Percentiles rank a stretch among this genome's conserved stretches.
Conservation (phyloP, 2,888 invertebrate species). For the Tridacna gigas region DNA sequence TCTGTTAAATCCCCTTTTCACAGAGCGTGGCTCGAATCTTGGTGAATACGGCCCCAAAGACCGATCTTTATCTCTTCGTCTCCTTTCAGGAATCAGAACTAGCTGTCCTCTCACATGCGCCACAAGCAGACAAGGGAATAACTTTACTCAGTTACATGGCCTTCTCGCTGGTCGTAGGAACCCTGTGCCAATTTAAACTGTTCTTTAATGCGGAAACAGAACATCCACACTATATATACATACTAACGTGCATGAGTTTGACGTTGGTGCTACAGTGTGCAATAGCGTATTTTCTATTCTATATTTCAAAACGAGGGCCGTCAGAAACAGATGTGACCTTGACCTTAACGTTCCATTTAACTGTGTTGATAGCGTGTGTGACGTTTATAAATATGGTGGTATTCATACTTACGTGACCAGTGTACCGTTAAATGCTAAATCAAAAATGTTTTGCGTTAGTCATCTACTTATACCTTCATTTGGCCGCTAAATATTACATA, state of each 20-base stretch:
- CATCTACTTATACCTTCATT: no score
- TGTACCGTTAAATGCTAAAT: no score
- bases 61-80: no score
- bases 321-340: neutral
- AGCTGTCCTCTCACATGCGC: no score
- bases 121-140: neutral
- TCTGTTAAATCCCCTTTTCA: no score
- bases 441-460: no score
- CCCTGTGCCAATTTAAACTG: slow-evolving; percentile 17
- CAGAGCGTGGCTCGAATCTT: no score
- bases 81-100: no score
- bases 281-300: slow-evolving; percentile 5
- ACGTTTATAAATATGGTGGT: slow-evolving; percentile 23
- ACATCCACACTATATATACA: neutral
- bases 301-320: slow-evolving; percentile 1
- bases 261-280: slow-evolving; percentile 11
- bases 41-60: no score
- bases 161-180: slow-evolving; percentile 15
- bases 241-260: neutral
- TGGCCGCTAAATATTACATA: no score
- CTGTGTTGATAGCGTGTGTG: slow-evolving; percentile 8
- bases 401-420: neutral
- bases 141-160: slow-evolving; percentile 18
- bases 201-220: neutral
- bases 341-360: neutral